Evolutionary conservation across 2,888 invertebrate genomes (phyloP).

Genomic region (Entomobrya proxima): DNA sequence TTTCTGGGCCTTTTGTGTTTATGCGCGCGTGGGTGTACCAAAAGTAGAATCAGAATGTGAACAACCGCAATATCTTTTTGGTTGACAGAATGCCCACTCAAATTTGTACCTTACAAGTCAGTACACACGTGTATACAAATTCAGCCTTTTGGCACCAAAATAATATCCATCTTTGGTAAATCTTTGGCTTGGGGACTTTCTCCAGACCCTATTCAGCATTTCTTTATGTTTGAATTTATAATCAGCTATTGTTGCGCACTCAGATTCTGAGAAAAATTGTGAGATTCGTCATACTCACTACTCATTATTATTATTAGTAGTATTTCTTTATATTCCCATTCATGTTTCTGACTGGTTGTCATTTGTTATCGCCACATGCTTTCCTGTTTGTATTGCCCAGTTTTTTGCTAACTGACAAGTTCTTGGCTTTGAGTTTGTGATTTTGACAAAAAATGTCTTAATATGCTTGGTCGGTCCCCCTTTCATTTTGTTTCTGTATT

Average conservation of each 20-base stretch:
- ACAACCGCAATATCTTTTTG: too few species aligned
- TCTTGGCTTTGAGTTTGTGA: slow-evolving; percentile 34
- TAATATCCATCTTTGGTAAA: background rate
- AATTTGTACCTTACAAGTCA: background rate
- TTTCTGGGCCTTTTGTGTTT: too few species aligned
- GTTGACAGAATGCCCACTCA: background rate
- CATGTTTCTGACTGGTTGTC: slow-evolving; percentile 33
- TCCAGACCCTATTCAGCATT: slow-evolving; percentile 8
- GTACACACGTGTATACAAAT: background rate
- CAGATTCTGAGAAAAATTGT: background rate
- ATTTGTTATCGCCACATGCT: slow-evolving; percentile 11
- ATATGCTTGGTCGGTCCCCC: background rate
- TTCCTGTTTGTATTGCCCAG: background rate
- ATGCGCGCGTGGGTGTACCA: too few species aligned
- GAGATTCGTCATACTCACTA: background rate
- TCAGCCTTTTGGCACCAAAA: background rate
- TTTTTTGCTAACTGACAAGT: slow-evolving; percentile 16
- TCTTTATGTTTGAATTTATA: background rate
- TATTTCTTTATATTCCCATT: background rate
- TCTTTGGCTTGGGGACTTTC: slow-evolving; percentile 18
- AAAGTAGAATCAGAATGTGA: too few species aligned
- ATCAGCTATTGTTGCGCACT: background rate
- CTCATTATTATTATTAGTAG: background rate
- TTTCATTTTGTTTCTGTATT: background rate
- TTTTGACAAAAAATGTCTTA: slow-evolving; percentile 15